Evolutionary conservation across 2,888 invertebrate species (phyloP), one percentile per base, ranked within the genome.

Genomic region (Caenorhabditis sinica): DNA sequence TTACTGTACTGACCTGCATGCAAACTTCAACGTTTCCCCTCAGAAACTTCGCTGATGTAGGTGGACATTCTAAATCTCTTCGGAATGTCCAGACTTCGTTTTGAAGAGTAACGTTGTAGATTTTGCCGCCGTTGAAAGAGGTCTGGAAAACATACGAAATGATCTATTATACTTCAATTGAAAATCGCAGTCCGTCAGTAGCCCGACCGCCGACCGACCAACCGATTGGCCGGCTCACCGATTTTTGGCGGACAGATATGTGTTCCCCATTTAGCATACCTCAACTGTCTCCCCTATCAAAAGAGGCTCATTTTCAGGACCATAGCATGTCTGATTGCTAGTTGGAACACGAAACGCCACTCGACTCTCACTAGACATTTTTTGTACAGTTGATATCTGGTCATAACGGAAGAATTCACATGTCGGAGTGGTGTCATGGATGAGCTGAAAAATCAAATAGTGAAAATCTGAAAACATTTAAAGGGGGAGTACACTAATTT

Each of bases 71-170:
- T 11, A 36, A 20, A 13, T n/a, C 23, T 9, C 23, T n/a, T 20
- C 23, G 25, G 40, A 63, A 63, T 25, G 2, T 43, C 63, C 63
- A 63, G 2, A 63, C 43, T 13, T 63, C 63, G 20, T 25, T 63
- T 25, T 43, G 40, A 11, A 63, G 33, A 20, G 63, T 43, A 13
- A 63, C 11, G 20, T 40, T 43, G 20, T 61, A 61, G 2, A 11
- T 61, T 61, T 17, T 60, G 33, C 33, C 30, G 23, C n/a, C 13
- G 8, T 11, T 13, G 13, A 40, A 40, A 40, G 2, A 2, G 33
- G n/a, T 33, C 58, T 60, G 33, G 33, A n/a, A 30, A 60, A 15
- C 17, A 33, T 25, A 25, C 1, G 11, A 2, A n/a, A n/a, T n/a
- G n/a, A 40, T 40, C 9, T 11, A 11, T 11, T n/a, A n/a, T n/a